phyloP scores from a whole-genome alignment of 1,140 invertebrate species.

The Calliphora vicina region DNA sequence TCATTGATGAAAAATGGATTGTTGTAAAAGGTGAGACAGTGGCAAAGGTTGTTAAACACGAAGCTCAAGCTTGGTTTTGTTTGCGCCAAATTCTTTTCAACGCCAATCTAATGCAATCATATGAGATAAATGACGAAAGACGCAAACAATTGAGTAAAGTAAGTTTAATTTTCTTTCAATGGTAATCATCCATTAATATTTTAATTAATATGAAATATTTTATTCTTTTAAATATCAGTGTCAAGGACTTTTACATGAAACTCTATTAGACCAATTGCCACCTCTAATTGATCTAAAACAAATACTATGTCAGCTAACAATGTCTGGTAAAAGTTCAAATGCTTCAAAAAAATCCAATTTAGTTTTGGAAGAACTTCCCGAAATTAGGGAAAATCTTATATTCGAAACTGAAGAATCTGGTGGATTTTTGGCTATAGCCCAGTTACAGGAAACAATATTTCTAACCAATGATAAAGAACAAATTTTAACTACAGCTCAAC shows the following conservation, averaged over 20 bases:
- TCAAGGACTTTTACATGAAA: slow-evolving; percentile 70
- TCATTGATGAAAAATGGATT: slow-evolving; percentile 72
- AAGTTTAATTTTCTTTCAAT: background rate
- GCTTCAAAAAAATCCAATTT: slow-evolving; percentile 58
- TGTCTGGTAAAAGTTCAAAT: slow-evolving; percentile 45
- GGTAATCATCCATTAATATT: background rate
- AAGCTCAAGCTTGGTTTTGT: slow-evolving; percentile 78
- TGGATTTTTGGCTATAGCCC: slow-evolving; percentile 66
- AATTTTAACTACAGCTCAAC: slow-evolving; percentile 65
- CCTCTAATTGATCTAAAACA: slow-evolving; percentile 77
- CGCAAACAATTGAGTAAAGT: slow-evolving; percentile 51
- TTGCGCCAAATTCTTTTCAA: slow-evolving; percentile 74
- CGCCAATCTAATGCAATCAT: slow-evolving; percentile 69
- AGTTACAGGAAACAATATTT: slow-evolving; percentile 66
- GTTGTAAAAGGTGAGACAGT: slow-evolving; percentile 65
- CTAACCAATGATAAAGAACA: slow-evolving; percentile 65
- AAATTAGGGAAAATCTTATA: slow-evolving; percentile 55
- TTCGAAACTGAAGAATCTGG: slow-evolving; percentile 66
- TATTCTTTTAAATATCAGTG: slow-evolving; percentile 53
- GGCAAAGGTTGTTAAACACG: slow-evolving; percentile 69
- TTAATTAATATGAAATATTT: slow-evolving; percentile 24
- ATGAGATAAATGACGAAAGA: slow-evolving; percentile 74
- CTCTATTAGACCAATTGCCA: slow-evolving; percentile 77
- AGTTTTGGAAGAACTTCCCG: slow-evolving; percentile 69
- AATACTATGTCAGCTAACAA: slow-evolving; percentile 67